A percentile compares a stretch with the other conserved stretches of the same genome.
Conservation (phyloP, 2,888 invertebrate species). For the Zaprionus lineosus region DNA sequence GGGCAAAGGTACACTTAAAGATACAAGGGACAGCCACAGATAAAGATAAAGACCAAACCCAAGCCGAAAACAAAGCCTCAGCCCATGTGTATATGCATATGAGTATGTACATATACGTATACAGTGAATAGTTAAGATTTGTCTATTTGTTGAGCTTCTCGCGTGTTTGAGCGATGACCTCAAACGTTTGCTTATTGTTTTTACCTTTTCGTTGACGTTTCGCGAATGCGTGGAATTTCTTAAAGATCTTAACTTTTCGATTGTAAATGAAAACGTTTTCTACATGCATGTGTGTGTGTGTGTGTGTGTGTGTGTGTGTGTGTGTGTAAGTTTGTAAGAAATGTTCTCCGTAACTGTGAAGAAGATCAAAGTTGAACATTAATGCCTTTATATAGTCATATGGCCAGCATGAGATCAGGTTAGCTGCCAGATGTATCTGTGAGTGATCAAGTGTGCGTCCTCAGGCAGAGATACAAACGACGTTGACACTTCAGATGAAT, state of each 20-base stretch:
- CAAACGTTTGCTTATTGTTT: conserved; percentile 50
- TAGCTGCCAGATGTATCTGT: conserved; percentile 5
- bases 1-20: too few species aligned
- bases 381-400: not conserved
- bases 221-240: conserved; percentile 40
- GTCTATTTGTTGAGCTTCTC: conserved; percentile 42
- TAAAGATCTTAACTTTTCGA: conserved; percentile 13
- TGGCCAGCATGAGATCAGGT: not conserved
- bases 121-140: conserved; percentile 14
- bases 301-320: too few species aligned
- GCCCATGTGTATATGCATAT: not conserved
- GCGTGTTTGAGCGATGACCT: conserved; percentile 63
- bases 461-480: not conserved
- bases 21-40: too few species aligned
- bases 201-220: conserved; percentile 15
- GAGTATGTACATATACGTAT: not conserved
- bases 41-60: conserved; percentile 11
- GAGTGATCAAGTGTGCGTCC: conserved; percentile 12
- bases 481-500: conserved; percentile 6
- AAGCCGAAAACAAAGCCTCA: too few species aligned
- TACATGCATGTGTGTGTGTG: too few species aligned
- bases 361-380: conserved; percentile 27
- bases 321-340: too few species aligned
- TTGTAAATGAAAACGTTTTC: conserved; percentile 12
- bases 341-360: conserved; percentile 5